A percentile compares a stretch with the other conserved stretches of the same genome.
Evolutionary conservation across 2,797 vertebrate species (phyloP).

Genomic region (Gymnothorax reevesii): DNA sequence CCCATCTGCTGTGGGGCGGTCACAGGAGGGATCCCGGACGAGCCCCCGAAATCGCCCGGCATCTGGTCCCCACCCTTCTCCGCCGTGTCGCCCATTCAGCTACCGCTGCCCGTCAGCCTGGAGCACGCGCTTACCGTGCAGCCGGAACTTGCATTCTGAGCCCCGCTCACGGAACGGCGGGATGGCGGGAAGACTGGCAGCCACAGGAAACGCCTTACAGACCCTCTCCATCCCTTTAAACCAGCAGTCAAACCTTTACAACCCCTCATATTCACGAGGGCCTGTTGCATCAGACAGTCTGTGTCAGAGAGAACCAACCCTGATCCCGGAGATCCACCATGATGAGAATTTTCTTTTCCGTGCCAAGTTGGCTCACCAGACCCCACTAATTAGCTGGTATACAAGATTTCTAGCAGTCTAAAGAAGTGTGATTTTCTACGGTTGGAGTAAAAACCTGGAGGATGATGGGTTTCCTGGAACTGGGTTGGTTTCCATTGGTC

Average conservation of each 20-base stretch:
- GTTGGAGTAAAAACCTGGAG: too few relatives aligned
- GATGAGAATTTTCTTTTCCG: too few relatives aligned
- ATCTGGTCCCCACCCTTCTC: not conserved
- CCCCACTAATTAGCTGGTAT: too few relatives aligned
- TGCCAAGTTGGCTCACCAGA: too few relatives aligned
- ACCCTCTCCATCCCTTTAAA: not conserved
- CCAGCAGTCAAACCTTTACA: not conserved
- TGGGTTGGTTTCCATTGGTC: too few relatives aligned
- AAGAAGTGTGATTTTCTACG: too few relatives aligned
- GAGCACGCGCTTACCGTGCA: constrained; percentile 46
- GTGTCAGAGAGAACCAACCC: too few relatives aligned
- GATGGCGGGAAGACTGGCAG: not conserved
- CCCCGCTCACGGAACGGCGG: not conserved
- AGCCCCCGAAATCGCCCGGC: constrained; percentile 34
- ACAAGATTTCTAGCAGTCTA: too few relatives aligned
- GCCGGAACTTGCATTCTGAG: constrained; percentile 47
- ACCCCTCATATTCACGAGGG: not conserved
- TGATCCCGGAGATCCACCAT: too few relatives aligned
- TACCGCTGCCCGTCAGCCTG: constrained; percentile 31
- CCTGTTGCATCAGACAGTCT: not conserved
- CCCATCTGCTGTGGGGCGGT: constrained; percentile 1
- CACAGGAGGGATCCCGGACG: constrained; percentile 21
- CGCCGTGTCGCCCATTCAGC: constrained; percentile 12
- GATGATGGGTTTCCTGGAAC: too few relatives aligned
- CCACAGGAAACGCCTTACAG: not conserved